These are phyloP conservation scores for Cryptoblepharus egeriae DNA, from an alignment of 2,797 vertebrate species.

Conservation along the genomic window DNA sequence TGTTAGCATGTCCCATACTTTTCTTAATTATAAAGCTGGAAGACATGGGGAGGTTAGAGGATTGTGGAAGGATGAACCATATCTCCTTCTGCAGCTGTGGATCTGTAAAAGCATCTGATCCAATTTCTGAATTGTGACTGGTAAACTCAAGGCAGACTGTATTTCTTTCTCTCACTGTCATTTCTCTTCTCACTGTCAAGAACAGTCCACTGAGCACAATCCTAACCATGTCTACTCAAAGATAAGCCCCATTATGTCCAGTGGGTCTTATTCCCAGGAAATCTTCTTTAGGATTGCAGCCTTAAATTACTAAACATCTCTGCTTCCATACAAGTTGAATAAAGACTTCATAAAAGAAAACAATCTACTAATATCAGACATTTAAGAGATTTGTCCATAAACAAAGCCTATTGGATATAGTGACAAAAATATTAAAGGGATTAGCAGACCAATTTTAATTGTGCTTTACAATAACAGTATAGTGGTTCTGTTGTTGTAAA, in stretches of 20 bases:
- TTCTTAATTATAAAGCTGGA: no score
- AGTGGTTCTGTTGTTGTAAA: no score
- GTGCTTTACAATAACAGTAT: no score
- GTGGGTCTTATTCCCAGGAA: no score
- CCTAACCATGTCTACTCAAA: no score
- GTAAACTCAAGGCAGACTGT: not conserved
- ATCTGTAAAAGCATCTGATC: not conserved
- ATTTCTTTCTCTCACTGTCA: not conserved
- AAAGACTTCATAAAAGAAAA: not conserved
- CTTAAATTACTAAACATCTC: not conserved
- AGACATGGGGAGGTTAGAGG: not conserved
- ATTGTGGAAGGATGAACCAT: no score
- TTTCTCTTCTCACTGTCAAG: not conserved
- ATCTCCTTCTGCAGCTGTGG: not conserved
- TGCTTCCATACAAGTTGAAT: not conserved
- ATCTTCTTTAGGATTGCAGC: no score
- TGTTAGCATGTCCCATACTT: not conserved
- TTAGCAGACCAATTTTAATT: no score
- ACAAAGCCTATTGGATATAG: not conserved
- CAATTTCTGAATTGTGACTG: not conserved
- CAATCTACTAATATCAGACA: not conserved
- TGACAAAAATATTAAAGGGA: not conserved
- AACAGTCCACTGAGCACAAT: no score
- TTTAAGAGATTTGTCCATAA: not conserved
- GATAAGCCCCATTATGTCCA: no score